Percentiles rank a stretch among this genome's conserved stretches.
Conservation (phyloP, 2,888 invertebrate species). For the Lottia scabra region DNA sequence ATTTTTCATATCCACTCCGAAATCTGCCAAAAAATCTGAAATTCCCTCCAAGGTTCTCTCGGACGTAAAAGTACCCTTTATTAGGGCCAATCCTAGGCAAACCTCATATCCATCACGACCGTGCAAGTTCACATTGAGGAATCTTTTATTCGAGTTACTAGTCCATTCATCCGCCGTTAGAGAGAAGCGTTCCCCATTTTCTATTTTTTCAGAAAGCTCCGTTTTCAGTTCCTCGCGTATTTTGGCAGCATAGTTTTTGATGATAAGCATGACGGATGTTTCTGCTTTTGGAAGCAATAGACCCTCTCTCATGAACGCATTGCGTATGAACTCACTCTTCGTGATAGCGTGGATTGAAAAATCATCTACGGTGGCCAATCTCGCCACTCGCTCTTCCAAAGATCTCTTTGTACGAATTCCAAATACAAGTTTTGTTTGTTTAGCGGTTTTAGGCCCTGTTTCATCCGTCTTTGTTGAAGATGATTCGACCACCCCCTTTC, state of each 20-base stretch:
- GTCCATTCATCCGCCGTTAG: not conserved
- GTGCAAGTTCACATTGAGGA: not conserved
- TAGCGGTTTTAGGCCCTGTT: too few relatives aligned
- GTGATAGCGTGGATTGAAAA: slow-evolving; percentile 4
- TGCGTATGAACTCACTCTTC: not conserved
- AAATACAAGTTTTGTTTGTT: too few relatives aligned
- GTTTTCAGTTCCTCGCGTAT: not conserved
- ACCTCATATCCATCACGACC: not conserved
- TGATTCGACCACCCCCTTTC: too few relatives aligned
- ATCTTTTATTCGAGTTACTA: not conserved
- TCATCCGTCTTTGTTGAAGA: too few relatives aligned
- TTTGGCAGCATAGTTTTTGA: not conserved
- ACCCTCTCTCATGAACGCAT: not conserved
- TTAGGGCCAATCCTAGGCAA: too few relatives aligned
- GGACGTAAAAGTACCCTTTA: too few relatives aligned
- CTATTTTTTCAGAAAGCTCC: too few relatives aligned
- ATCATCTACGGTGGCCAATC: not conserved
- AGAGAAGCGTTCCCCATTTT: not conserved
- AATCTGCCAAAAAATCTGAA: too few relatives aligned
- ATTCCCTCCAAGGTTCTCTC: too few relatives aligned
- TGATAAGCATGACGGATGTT: not conserved
- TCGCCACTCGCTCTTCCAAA: not conserved
- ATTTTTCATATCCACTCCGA: not conserved
- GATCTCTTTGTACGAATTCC: too few relatives aligned
- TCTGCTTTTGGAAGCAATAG: not conserved